Evolutionary conservation across 2,888 invertebrate species (phyloP).

Genomic region (Disparrhopalites patrizii): DNA sequence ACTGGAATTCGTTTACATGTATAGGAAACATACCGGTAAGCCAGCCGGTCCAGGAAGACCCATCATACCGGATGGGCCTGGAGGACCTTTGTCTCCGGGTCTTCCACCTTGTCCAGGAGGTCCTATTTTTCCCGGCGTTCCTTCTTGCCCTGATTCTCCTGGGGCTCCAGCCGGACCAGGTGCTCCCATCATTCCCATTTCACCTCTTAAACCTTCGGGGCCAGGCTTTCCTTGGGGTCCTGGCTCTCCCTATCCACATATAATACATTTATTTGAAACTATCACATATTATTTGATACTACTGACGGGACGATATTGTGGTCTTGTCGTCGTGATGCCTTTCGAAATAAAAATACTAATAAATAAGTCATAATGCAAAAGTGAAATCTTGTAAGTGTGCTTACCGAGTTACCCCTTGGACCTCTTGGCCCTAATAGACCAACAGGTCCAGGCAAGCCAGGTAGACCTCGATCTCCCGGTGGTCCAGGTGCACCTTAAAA

Average conservation of each 20-base stretch:
- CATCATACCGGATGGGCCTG: conserved; percentile 62
- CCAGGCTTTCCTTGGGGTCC: conserved; percentile 71
- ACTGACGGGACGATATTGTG: too few relatives aligned
- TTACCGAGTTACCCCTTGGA: conserved; percentile 61
- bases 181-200: conserved; percentile 60
- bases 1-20: too few relatives aligned
- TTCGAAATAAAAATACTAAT: too few relatives aligned
- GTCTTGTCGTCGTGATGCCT: too few relatives aligned
- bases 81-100: conserved; percentile 71
- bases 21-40: too few relatives aligned
- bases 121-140: conserved; percentile 49
- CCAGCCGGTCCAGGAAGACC: conserved; percentile 67
- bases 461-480: conserved; percentile 61
- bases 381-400: too few relatives aligned
- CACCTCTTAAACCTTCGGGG: conserved; percentile 67
- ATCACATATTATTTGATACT: too few relatives aligned
- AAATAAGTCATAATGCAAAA: too few relatives aligned
- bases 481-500: conserved; percentile 60
- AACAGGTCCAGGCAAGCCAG: conserved; percentile 60
- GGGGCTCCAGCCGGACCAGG: conserved; percentile 63
- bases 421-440: conserved; percentile 66
- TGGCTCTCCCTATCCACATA: conserved; percentile 70
- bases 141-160: conserved; percentile 61
- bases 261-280: too few relatives aligned
- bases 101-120: conserved; percentile 67